Evolutionary conservation across 2,797 vertebrate species (phyloP), one percentile per base, ranked within the genome.

Genomic region (Melanotaenia maccullochi): DNA sequence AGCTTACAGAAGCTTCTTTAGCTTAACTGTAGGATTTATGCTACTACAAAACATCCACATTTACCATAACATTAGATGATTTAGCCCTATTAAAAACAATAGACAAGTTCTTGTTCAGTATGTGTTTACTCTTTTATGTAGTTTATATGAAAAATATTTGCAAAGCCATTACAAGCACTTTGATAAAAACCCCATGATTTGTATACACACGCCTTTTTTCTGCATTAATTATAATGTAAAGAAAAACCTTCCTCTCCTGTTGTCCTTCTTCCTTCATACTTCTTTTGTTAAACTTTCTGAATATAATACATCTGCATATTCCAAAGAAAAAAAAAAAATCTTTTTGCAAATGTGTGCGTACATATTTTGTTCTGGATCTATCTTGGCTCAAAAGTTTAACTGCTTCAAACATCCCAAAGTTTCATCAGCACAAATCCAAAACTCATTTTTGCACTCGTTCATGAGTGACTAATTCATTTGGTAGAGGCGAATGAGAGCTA

Each of bases 391-490:
- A 63, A 63, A 33, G 60, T 32, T 49, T 11, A 32, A 49, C 28
- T 63, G 42, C 28, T 62, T 62, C 9, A 49, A 62, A 62, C 12
- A 60, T 77, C 63, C 68, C 24, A 75, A 69, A 81, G 62, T 81
- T 79, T 76, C 67, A 76, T 67, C 65, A 69, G 58, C 76, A 67
- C 58, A 73, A 83, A 86, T 75, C 76, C 84, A 51, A 81, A 86
- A 82, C 75, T 79, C 36, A 84, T 90, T 86, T 80, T 78, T 78
- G 49, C 52, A 68, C 64, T 62, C 47, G 1, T 44, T 83, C 28
- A 44, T 71, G 79, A 73, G 73, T 75, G 65, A 89, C 86, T 83
- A 76, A 87, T 86, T 80, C 63, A 88, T 86, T 79, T 84, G 47
- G 35, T 79, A 59, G 64, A 58, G 52, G 51, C 18, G 67, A 84